These are phyloP conservation scores for Peromyscus melanophrys DNA, from an alignment of 2,797 vertebrate genomes.

Conservation along the genomic window DNA sequence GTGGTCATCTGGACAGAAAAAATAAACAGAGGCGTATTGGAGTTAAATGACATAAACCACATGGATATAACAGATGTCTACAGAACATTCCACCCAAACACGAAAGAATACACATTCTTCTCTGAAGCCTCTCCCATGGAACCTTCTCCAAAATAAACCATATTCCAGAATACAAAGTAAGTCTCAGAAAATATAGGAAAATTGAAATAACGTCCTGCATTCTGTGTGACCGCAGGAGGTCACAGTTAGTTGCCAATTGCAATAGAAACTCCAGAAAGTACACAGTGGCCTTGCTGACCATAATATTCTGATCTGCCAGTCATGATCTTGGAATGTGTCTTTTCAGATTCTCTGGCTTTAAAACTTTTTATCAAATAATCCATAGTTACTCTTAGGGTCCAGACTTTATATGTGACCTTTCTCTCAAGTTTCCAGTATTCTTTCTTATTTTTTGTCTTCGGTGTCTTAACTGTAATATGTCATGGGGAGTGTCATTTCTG, in stretches of 20 bases:
- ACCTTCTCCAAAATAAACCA: neutral
- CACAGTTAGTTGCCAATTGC: neutral
- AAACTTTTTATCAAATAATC: neutral
- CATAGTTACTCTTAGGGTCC: neutral
- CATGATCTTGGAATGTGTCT: neutral
- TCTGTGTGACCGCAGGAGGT: neutral
- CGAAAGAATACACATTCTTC: neutral
- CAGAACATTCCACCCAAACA: slow-evolving; percentile 13
- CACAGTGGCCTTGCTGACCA: neutral
- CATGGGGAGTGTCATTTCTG: neutral
- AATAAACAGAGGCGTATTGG: neutral
- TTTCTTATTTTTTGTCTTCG: neutral
- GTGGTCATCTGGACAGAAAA: neutral
- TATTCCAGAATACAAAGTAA: neutral
- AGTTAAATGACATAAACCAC: neutral
- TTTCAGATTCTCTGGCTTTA: neutral
- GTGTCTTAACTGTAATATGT: neutral
- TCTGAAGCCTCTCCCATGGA: neutral
- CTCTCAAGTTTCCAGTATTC: neutral
- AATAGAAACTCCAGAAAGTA: neutral
- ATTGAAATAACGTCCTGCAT: neutral
- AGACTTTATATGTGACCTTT: neutral
- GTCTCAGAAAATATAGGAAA: neutral
- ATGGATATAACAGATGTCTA: neutral
- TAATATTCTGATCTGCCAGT: neutral